Evolutionary conservation across 2,113 vertebrate genomes (phyloP).

Genomic region (Zeus faber): DNA sequence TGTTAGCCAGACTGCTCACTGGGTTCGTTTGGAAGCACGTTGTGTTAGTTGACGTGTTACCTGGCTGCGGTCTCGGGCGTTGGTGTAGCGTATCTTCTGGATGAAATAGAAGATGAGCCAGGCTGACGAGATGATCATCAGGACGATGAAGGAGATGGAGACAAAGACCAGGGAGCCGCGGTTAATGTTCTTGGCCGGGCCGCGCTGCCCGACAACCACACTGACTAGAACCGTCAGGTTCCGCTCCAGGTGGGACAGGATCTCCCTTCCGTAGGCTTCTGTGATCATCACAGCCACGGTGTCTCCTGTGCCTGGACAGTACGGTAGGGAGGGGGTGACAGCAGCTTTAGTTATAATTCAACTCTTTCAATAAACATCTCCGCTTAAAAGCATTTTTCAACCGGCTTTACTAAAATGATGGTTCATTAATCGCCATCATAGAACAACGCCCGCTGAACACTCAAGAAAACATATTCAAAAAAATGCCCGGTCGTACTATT

Average conservation of each 20-base stretch:
- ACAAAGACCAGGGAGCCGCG: conserved; percentile 95
- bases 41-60: conserved; percentile 56
- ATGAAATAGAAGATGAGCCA: conserved; percentile 99
- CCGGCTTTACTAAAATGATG: too few species aligned
- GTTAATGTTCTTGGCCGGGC: conserved; percentile 84
- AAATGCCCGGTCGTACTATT: too few species aligned
- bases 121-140: conserved; percentile 96
- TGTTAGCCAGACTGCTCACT: too few species aligned
- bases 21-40: not conserved
- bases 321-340: not conserved
- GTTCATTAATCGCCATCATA: too few species aligned
- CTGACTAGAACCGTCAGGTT: conserved; percentile 91
- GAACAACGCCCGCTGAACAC: too few species aligned
- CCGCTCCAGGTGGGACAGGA: conserved; percentile 89
- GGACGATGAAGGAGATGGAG: conserved; percentile 96
- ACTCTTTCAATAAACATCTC: not conserved
- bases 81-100: conserved; percentile 95
- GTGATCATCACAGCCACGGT: conserved; percentile 98
- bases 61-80: conserved; percentile 91
- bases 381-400: not conserved
- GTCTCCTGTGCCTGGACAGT: conserved; percentile 89
- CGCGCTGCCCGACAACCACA: conserved; percentile 85
- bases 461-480: too few species aligned
- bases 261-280: conserved; percentile 89
- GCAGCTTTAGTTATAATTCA: not conserved